Base-by-base conservation (phyloP, 2,797 vertebrate species). In the Anas acuta region DNA sequence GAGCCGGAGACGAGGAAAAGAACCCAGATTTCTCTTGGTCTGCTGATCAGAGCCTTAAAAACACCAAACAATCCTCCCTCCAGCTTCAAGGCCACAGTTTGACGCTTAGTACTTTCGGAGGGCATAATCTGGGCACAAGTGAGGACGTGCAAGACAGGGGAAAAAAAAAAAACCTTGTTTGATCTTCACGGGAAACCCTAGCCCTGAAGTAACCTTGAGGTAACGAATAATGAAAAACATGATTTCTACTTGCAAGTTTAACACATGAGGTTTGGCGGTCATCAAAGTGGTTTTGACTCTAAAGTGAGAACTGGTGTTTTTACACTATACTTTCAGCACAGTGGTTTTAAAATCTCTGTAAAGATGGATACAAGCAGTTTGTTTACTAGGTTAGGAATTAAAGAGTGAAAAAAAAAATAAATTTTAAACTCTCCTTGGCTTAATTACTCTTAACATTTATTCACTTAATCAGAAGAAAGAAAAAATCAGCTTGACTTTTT, bases 371-470 rank as follows among this genome's bases (percentile, higher is more conserved):
- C 35, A 76, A 88, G 37, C 9, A 86, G 39, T 87, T 92, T 95
- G 87, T 96, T 97, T 97, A 86, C 66, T 92, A 82, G 84, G 49
- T 95, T 96, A 92, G 35, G 20, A 90, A 92, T 64, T 56, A 60
- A 82, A n/a, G 71, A 58, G 56, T 11, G 19, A 17, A 8, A 6
- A 62, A 39, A 67, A 84, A 16, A 0, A 66, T 69, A 84, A 11
- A 80, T 92, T 96, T 85, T 78, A 96, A 96, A 91, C 32, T 84
- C 62, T 95, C 84, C 39, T 82, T 92, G 64, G 49, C 47, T 89
- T 96, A 96, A 97, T 93, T 94, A 80, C 82, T 88, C 53, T 95
- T 90, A 97, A 96, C 67, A 92, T 95, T 92, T 96, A 96, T 90
- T 95, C 71, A 95, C 30, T 93, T 97, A 97, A 96, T 93, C 62